These are phyloP conservation scores for Pollachius pollachius DNA, from an alignment of 2,113 vertebrate genomes.

Conservation along the genomic window DNA sequence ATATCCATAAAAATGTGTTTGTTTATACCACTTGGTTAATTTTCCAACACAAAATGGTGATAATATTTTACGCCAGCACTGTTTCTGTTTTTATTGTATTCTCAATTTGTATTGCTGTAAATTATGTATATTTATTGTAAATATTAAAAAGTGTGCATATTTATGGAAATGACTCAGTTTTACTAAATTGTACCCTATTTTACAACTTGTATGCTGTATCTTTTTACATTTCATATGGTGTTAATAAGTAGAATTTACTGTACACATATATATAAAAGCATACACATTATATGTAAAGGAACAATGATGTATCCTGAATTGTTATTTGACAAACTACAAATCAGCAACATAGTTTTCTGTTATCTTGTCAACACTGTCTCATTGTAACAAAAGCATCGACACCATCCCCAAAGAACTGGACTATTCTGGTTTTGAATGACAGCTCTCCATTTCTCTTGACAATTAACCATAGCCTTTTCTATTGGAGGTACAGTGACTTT, in stretches of 20 bases:
- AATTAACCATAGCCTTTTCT: slow-evolving; percentile 2
- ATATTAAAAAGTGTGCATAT: slow-evolving; percentile 69
- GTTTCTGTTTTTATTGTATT: slow-evolving; percentile 44
- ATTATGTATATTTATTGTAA: slow-evolving; percentile 75
- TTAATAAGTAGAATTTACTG: background rate
- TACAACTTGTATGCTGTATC: slow-evolving; percentile 11
- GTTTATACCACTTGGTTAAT: slow-evolving; percentile 16
- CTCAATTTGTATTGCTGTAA: slow-evolving; percentile 40
- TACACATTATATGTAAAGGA: no score
- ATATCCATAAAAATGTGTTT: background rate
- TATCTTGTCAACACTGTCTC: background rate
- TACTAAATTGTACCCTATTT: slow-evolving; percentile 36
- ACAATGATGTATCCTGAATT: no score
- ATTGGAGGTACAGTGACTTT: slow-evolving; percentile 14
- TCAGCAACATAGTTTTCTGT: background rate
- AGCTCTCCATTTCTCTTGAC: background rate
- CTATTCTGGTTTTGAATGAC: slow-evolving; percentile 38
- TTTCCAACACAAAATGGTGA: slow-evolving; percentile 26
- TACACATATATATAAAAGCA: no score
- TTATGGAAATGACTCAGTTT: slow-evolving; percentile 54
- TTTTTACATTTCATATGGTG: background rate
- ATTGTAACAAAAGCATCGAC: slow-evolving; percentile 12
- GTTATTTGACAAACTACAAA: background rate
- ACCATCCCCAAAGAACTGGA: slow-evolving; percentile 16
- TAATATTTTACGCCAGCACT: slow-evolving; percentile 63